Evolutionary conservation across 2,113 vertebrate genomes (phyloP), one percentile per base, ranked within the genome.

Genomic region (Sclerurus mexicanus): DNA sequence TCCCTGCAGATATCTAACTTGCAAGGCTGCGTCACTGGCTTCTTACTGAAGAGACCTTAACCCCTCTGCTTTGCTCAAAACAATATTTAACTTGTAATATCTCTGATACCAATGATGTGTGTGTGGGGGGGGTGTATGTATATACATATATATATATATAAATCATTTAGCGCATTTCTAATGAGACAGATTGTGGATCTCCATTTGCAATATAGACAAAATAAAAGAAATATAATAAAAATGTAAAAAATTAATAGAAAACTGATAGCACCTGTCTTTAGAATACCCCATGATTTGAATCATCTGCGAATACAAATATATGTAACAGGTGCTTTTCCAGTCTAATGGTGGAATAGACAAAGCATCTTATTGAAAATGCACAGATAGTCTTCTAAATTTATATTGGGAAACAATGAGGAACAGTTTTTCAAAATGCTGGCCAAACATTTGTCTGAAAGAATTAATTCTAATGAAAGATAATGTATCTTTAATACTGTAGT

Each of bases 1-100:
- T 87, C 59, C 78, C 63, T 96, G 95, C 78, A 81, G 87, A 80
- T 84, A 84, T 9, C 63, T 76, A n/a, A 74, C 58, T 87, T 85
- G 59, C 59, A 81, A 33, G 42, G 72, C 92, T 91, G 58, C 6
- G 0, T 79, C 67, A 75, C 21, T 92, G 75, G 72, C 92, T 94
- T 84, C 73, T 39, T 71, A 22, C 50, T 74, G 40, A 80, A 80
- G 56, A 88, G 59, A 77, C 39, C 50, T 59, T 84, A 94, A 80
- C n/a, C 78, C 58, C 30, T 88, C 35, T 46, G n/a, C 21, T 49
- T 84, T 77, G 74, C 35, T 93, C 22, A 71, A 55, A 47, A 15
- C 66, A 33, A 28, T 67, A 31, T 77, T 83, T 86, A 62, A 33
- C 33, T 79, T 71, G 35, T 77, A 68, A 30, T 55, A 10, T 39